Base-by-base conservation (phyloP, 2,888 invertebrate species). In the Eulithis testata region DNA sequence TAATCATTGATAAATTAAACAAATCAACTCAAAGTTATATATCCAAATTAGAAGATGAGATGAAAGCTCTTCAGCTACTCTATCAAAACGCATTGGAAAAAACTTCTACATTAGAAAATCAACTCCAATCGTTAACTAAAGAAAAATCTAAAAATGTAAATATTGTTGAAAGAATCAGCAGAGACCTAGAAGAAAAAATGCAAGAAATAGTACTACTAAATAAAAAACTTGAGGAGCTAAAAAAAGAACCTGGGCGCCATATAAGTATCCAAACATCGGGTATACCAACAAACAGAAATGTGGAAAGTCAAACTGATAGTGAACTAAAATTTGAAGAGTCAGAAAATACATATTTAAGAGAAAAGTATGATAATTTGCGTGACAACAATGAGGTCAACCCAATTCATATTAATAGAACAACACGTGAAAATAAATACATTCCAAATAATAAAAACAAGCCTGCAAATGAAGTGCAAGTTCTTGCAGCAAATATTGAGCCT, bases 1-100 rank as follows among this genome's bases (percentile, higher is more conserved):
- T 91, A 14, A 83, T 92, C 27, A 82, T 84, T 51, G 82, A 89
- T 51, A 85, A 84, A 78, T 79, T 88, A 21, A 86, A 86, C 60
- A 72, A 86, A 73, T 81, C 86, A 1, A 83, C 80, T 37, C 74
- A 86, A 75, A 81, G 74, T 45, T 83, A 85, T 58, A 83, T 88
- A 65, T 67, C 71, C 14, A 89, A 87, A 76, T 75, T 93, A 60
- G 79, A 85, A 75, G 79, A 83, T 37, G 88, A 93, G 71, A 75
- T 89, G 49, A 59, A 80, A 55, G 72, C 77, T 45, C 73, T 90
- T 27, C 76, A 87, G 79, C 66, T 76, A 12, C 69, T 84, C 6
- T 89, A 90, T 65, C 53, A 85, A 66, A 81, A 81, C 45, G 80
- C 88, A 31, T 67, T 82, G 45, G 58, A 69, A 11, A 81, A 82